Percentiles rank a stretch among this genome's conserved stretches.
phyloP scores from a whole-genome alignment of 2,888 invertebrate species.

The Strigamia maritima region DNA sequence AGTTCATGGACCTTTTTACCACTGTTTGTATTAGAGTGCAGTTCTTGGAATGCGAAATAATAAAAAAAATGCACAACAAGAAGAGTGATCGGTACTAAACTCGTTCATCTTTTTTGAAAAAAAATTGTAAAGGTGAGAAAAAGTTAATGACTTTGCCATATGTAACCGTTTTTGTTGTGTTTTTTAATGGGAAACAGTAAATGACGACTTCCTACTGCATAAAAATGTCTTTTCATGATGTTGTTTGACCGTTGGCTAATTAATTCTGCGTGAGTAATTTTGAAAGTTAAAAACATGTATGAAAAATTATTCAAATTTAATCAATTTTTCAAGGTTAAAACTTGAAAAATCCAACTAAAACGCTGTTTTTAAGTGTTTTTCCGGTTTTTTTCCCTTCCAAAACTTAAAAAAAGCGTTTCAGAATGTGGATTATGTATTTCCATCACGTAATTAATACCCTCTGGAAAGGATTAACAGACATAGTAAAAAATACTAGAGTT shows the following conservation, averaged over 20 bases:
- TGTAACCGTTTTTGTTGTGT: not conserved
- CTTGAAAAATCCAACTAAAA: too few species aligned
- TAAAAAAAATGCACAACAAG: not conserved
- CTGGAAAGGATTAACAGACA: not conserved
- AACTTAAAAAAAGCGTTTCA: too few species aligned
- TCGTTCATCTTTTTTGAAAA: not conserved
- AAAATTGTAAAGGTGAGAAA: not conserved
- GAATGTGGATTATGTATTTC: not conserved
- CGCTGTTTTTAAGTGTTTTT: too few species aligned
- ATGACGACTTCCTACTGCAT: not conserved
- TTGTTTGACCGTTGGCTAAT: not conserved
- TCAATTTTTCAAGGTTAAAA: too few species aligned
- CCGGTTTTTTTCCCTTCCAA: too few species aligned
- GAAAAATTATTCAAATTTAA: too few species aligned
- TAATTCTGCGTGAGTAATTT: not conserved
- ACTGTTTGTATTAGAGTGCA: not conserved
- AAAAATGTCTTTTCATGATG: not conserved
- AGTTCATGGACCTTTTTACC: constrained; percentile 11
- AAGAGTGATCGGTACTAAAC: not conserved
- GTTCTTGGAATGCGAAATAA: not conserved
- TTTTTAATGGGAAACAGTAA: not conserved
- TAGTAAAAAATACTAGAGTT: too few species aligned
- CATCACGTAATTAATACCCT: not conserved
- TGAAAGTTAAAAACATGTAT: too few species aligned
- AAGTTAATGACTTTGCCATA: not conserved